phyloP scores from a whole-genome alignment of 2,888 invertebrate genomes.

The Mythimna lalbum region DNA sequence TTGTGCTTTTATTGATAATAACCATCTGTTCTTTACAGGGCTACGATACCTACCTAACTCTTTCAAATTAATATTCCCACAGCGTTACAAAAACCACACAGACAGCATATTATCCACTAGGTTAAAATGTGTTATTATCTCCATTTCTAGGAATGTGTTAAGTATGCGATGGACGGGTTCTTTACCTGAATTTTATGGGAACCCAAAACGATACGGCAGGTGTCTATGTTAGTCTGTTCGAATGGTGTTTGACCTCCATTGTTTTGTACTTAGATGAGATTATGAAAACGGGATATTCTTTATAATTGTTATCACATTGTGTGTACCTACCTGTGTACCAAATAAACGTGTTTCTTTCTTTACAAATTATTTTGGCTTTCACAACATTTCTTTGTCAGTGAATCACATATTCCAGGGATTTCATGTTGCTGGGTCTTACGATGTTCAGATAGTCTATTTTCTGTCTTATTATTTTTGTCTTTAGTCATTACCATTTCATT shows the following conservation, averaged over 20 bases:
- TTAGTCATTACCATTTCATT: conserved; percentile 24
- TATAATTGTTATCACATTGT: too few species aligned
- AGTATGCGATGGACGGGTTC: background rate
- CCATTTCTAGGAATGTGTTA: background rate
- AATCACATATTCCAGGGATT: conserved; percentile 38
- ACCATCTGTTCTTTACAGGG: too few species aligned
- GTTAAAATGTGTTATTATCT: background rate
- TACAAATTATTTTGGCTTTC: conserved; percentile 11
- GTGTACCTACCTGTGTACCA: too few species aligned
- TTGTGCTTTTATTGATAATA: too few species aligned
- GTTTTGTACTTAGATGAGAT: background rate
- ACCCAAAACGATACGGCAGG: background rate
- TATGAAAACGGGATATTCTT: background rate
- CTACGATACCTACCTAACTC: too few species aligned
- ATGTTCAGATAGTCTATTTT: conserved; percentile 20
- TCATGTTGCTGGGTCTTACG: conserved; percentile 1
- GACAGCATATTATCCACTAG: background rate
- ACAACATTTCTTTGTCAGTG: conserved; percentile 33
- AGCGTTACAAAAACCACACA: background rate
- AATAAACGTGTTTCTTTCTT: too few species aligned
- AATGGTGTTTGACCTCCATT: background rate
- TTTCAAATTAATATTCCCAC: background rate
- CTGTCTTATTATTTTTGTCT: background rate
- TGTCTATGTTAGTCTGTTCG: background rate
- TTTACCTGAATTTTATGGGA: conserved; percentile 20